These are phyloP conservation scores for Strigamia crassipes DNA, from an alignment of 2,888 invertebrate genomes.

Conservation along the genomic window DNA sequence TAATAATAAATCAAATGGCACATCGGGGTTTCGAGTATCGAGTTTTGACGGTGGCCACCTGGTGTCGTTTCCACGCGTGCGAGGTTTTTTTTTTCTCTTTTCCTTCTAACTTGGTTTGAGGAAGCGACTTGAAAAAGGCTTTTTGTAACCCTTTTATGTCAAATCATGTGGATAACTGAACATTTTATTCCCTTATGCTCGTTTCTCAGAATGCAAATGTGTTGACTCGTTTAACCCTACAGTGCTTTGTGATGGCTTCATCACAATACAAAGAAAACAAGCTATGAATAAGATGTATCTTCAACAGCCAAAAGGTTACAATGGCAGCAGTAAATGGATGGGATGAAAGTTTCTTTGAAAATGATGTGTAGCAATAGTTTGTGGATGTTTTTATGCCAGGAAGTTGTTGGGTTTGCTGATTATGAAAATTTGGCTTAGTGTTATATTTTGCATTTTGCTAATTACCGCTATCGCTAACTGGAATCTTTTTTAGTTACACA, in stretches of 20 bases:
- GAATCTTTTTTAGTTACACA: no score
- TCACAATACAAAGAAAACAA: constrained; percentile 16
- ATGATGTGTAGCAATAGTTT: no score
- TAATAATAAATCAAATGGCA: constrained; percentile 25
- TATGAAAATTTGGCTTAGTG: no score
- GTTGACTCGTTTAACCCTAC: constrained; percentile 12
- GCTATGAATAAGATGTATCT: not conserved
- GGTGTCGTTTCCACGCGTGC: constrained; percentile 9
- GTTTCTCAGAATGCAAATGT: constrained; percentile 21
- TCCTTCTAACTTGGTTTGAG: not conserved
- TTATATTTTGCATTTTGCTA: no score
- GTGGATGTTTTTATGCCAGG: no score
- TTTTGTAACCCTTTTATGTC: constrained; percentile 11
- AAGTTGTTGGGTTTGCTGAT: no score
- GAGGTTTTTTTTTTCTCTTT: not conserved
- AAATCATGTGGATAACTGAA: constrained; percentile 17
- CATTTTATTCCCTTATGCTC: not conserved
- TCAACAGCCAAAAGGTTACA: not conserved
- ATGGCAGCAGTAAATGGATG: no score
- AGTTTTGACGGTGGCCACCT: constrained; percentile 27
- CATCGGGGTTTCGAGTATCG: constrained; percentile 26
- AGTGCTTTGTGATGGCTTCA: constrained; percentile 8
- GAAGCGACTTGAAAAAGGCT: not conserved
- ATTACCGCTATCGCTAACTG: no score
- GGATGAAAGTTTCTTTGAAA: no score